These are phyloP conservation scores for Triplophysa yarkandensis DNA, from an alignment of 2,797 vertebrate species.

Conservation along the genomic window DNA sequence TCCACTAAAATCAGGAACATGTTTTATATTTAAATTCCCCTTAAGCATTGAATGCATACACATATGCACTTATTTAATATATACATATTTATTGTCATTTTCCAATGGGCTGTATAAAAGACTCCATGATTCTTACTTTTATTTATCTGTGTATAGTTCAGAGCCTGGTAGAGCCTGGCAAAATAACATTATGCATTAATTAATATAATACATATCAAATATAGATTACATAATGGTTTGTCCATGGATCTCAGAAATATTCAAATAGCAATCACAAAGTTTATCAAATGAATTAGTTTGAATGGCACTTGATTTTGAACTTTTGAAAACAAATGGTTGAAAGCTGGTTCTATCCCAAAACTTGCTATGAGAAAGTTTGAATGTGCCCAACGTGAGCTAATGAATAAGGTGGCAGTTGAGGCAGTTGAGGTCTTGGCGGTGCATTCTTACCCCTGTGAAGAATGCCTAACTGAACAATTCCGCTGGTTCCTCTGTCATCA, in stretches of 20 bases:
- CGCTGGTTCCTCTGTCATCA: slow-evolving; percentile 71
- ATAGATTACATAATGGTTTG: background rate
- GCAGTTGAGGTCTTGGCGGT: slow-evolving; percentile 68
- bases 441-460: slow-evolving; percentile 74
- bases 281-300: slow-evolving; percentile 33
- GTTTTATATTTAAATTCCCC: slow-evolving; percentile 49
- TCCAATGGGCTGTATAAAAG: background rate
- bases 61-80: background rate
- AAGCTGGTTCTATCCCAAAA: slow-evolving; percentile 35
- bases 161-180: background rate
- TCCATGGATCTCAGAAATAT: background rate
- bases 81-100: background rate
- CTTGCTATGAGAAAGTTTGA: slow-evolving; percentile 61
- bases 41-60: background rate
- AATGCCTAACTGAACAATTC: slow-evolving; percentile 75
- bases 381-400: slow-evolving; percentile 54
- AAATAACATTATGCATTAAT: background rate
- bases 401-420: slow-evolving; percentile 67
- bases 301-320: no score
- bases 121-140: background rate
- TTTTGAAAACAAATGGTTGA: slow-evolving; percentile 48
- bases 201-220: background rate
- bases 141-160: background rate
- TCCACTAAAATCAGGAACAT: slow-evolving; percentile 67
- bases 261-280: slow-evolving; percentile 57